A percentile compares a stretch with the other conserved stretches of the same genome.
Evolutionary conservation across 2,888 invertebrate species (phyloP).

Genomic region (Ophonus ardosiacus): DNA sequence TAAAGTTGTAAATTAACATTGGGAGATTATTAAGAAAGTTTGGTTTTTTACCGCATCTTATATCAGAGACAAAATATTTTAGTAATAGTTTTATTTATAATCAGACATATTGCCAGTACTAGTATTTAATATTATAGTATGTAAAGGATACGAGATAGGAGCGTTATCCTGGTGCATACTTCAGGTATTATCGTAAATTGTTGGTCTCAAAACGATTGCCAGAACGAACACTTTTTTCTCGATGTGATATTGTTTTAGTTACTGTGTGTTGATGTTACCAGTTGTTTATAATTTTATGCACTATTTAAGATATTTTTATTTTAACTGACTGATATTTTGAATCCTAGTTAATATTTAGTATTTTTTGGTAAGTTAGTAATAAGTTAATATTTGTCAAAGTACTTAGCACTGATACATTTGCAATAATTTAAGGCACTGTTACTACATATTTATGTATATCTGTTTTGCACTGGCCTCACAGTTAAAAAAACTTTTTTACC

Average conservation of each 20-base stretch:
- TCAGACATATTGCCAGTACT: slow-evolving; percentile 57
- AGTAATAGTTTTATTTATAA: slow-evolving; percentile 61
- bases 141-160: neutral
- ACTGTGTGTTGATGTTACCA: slow-evolving; percentile 22
- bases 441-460: neutral
- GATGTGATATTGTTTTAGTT: slow-evolving; percentile 13
- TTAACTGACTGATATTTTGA: slow-evolving; percentile 35
- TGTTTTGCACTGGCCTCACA: neutral
- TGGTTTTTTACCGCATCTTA: slow-evolving; percentile 51
- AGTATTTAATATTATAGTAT: slow-evolving; percentile 57
- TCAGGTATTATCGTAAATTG: slow-evolving; percentile 59
- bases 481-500: neutral
- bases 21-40: slow-evolving; percentile 55
- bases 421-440: neutral
- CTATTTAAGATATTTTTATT: neutral
- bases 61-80: slow-evolving; percentile 59
- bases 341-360: neutral
- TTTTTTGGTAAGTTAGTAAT: neutral
- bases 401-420: neutral
- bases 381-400: neutral
- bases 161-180: slow-evolving; percentile 45
- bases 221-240: slow-evolving; percentile 2
- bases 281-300: slow-evolving; percentile 8
- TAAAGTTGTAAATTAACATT: slow-evolving; percentile 51
- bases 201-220: slow-evolving; percentile 63